These are phyloP conservation scores for Ateles fusciceps DNA, from an alignment of 2,797 vertebrate genomes.

Conservation along the genomic window DNA sequence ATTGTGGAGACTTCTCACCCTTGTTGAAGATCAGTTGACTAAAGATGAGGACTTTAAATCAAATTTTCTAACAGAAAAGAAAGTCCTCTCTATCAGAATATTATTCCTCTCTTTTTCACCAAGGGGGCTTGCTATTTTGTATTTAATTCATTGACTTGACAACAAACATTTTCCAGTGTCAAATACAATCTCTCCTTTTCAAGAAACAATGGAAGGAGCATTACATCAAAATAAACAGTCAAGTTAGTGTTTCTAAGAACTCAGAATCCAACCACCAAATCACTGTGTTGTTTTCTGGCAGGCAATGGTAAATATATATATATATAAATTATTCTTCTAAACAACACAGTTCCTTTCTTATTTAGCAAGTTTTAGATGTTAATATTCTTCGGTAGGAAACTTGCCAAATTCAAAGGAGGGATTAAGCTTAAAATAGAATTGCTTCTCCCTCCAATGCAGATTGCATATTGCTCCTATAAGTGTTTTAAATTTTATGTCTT, in stretches of 20 bases:
- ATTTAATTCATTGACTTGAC: background rate
- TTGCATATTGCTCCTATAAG: constrained; percentile 11
- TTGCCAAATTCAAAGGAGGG: background rate
- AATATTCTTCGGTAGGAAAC: constrained; percentile 1
- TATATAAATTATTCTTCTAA: background rate
- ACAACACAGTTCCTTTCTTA: background rate
- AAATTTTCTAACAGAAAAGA: background rate
- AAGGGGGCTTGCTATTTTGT: background rate
- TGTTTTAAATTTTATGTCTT: constrained; percentile 45
- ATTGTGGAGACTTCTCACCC: background rate
- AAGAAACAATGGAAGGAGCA: background rate
- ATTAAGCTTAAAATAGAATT: constrained; percentile 30
- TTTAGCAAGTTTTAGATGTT: background rate
- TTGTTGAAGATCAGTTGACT: background rate
- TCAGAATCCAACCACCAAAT: background rate
- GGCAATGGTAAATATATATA: background rate
- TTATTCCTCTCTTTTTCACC: background rate
- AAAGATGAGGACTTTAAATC: background rate
- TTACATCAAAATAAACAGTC: background rate
- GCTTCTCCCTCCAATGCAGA: background rate
- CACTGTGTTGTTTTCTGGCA: background rate
- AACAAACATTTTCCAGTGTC: background rate
- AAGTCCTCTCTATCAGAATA: background rate
- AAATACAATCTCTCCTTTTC: background rate
- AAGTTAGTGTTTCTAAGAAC: background rate